Base-by-base conservation (phyloP, 2,888 invertebrate species). In the Melikaiella ostensackeni region DNA sequence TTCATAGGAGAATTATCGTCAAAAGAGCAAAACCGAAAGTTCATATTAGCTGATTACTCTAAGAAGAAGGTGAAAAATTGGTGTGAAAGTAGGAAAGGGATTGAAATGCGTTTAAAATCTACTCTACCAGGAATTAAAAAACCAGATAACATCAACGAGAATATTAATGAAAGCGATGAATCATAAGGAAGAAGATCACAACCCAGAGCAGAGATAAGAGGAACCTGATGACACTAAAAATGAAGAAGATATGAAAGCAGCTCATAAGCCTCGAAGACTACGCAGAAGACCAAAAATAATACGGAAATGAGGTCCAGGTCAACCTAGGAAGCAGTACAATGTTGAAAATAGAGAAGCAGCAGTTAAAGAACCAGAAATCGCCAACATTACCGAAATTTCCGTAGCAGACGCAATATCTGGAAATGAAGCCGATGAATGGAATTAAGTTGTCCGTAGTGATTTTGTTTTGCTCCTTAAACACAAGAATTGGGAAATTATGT, bases 301-400 rank as follows among this genome's bases (percentile, higher is more conserved):
- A n/a, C n/a, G n/a, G n/a, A n/a, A n/a, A n/a, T n/a, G n/a, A n/a
- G n/a, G n/a, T n/a, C n/a, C n/a, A n/a, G n/a, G n/a, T n/a, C n/a
- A n/a, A n/a, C n/a, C n/a, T n/a, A n/a, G n/a, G n/a, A n/a, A n/a
- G n/a, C n/a, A n/a, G n/a, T n/a, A n/a, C n/a, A n/a, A n/a, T n/a
- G n/a, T n/a, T n/a, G n/a, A n/a, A n/a, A n/a, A n/a, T n/a, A n/a
- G n/a, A n/a, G n/a, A n/a, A n/a, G n/a, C n/a, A n/a, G n/a, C n/a
- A n/a, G n/a, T n/a, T n/a, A n/a, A n/a, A n/a, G n/a, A n/a, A 38
- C 9, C 38, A 38, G 38, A 38, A 13, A 9, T 38, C 5, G 55
- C 55, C 8, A 55, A 55, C 21, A 9, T 55, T 21, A 3, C 21
- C 55, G 66, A 66, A 57, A 66, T 57, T 64, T 50, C 38, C 64